Evolutionary conservation across 1,140 invertebrate genomes (phyloP).

Genomic region (Pararge aegeria): DNA sequence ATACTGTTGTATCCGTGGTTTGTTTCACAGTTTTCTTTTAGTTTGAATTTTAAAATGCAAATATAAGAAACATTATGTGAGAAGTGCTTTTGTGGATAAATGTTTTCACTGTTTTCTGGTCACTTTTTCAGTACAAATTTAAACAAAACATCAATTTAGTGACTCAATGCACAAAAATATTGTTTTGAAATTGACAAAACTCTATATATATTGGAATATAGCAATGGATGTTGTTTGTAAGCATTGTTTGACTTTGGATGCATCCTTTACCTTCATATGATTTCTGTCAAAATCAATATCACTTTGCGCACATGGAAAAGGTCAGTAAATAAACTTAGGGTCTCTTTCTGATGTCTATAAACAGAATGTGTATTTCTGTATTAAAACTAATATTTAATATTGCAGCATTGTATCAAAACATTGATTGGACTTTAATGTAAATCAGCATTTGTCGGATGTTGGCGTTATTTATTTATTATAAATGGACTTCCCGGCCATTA

Average conservation of each 20-base stretch:
- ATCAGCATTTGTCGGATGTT: constrained; percentile 71
- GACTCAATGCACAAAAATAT: constrained; percentile 38
- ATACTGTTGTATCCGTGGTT: constrained; percentile 16
- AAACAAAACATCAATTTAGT: constrained; percentile 63
- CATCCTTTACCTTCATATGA: constrained; percentile 32
- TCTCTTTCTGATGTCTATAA: constrained; percentile 59
- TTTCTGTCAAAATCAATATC: constrained; percentile 42
- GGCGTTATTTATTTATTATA: constrained; percentile 69
- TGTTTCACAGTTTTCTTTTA: constrained; percentile 20
- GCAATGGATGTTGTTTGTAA: constrained; percentile 21
- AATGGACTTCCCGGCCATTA: constrained; percentile 59
- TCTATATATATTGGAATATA: constrained; percentile 26
- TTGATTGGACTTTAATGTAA: constrained; percentile 74
- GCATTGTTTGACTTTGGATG: constrained; percentile 43
- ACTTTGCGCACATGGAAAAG: constrained; percentile 50
- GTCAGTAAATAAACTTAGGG: constrained; percentile 69
- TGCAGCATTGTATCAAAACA: constrained; percentile 71
- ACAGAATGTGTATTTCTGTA: constrained; percentile 61
- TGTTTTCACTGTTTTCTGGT: constrained; percentile 69
- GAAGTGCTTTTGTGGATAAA: constrained; percentile 42
- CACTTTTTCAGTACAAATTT: constrained; percentile 72
- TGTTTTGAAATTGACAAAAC: constrained; percentile 44
- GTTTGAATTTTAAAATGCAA: background rate
- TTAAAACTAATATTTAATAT: constrained; percentile 78
- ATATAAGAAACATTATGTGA: constrained; percentile 15